Evolutionary conservation across 2,888 invertebrate species (phyloP), one percentile per base, ranked within the genome.

Genomic region (Euzophera pinguis): DNA sequence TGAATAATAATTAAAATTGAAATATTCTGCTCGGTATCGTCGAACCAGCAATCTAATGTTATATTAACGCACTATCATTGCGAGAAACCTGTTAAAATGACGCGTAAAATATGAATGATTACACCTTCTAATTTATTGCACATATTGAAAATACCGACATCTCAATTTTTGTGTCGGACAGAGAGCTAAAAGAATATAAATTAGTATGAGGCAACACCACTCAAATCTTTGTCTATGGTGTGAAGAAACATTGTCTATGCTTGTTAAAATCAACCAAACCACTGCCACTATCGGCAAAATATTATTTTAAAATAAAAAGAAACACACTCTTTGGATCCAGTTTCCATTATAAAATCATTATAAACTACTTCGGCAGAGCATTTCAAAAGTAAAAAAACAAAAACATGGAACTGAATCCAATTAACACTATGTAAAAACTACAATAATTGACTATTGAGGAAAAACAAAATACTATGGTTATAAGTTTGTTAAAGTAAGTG

Each of bases 101-200:
- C 45, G 32, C 14, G 14, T 45, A 88, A 85, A 87, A 87, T 87
- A 87, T 86, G 86, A 85, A 81, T 73, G 77, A 75, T 77, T 74
- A 72, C 64, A 71, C 70, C 81, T 72, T 75, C 81, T 83, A 78
- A 78, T 74, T 81, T 88, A 88, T 87, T 88, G 88, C 88, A 87
- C 86, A 83, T 87, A 87, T 67, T n/a, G 83, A 86, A 87, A 87
- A 84, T 83, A 84, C 77, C 77, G 73, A 81, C 81, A 68, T 65
- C 65, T 64, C 60, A 60, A 39, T 29, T 29, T n/a, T 0, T 14
- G 13, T 10, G 41, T 50, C 39, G 39, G 39, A 22, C 27, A 50
- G 39, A 68, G 65, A 65, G 64, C 63, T 41, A 59, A 60, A 47
- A 13, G 55, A 61, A 54, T 5, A 2, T 22, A 22, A 22, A 22